These are phyloP conservation scores for Sinonovacula constricta DNA, from an alignment of 1,140 invertebrate genomes.

Conservation along the genomic window DNA sequence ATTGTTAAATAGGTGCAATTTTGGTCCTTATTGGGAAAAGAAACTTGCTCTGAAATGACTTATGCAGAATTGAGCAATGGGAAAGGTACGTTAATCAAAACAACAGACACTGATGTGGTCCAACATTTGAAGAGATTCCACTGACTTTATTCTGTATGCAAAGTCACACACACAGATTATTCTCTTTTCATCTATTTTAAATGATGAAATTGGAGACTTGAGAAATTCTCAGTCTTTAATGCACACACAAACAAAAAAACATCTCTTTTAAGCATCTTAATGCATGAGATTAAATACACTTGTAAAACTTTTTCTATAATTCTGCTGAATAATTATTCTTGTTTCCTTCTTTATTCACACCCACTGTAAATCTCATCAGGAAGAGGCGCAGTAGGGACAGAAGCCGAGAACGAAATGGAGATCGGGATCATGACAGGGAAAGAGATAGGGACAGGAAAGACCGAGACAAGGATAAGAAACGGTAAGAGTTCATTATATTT, in stretches of 20 bases:
- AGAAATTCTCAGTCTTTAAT: no score
- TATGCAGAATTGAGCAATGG: conserved; percentile 47
- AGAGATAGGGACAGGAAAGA: conserved; percentile 41
- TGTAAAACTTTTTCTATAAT: not conserved
- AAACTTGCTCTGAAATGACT: conserved; percentile 48
- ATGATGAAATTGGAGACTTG: no score
- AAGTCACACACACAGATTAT: no score
- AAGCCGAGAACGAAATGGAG: conserved; percentile 29
- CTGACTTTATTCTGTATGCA: no score
- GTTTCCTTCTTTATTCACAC: conserved; percentile 1
- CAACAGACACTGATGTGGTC: not conserved
- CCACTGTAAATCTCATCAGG: no score
- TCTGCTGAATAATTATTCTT: not conserved
- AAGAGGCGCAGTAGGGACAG: conserved; percentile 29
- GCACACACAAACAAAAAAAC: no score
- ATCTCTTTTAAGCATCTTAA: no score
- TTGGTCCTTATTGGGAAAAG: conserved; percentile 53
- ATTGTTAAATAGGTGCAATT: conserved; percentile 54
- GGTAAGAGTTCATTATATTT: no score
- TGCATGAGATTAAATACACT: not conserved
- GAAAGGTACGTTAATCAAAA: conserved; percentile 45
- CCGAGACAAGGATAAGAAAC: no score
- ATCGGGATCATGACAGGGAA: conserved; percentile 32
- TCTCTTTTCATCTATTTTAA: no score
- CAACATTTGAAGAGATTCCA: no score